Conservation (phyloP, 2,797 vertebrate species). For the Simalia tracyae region DNA sequence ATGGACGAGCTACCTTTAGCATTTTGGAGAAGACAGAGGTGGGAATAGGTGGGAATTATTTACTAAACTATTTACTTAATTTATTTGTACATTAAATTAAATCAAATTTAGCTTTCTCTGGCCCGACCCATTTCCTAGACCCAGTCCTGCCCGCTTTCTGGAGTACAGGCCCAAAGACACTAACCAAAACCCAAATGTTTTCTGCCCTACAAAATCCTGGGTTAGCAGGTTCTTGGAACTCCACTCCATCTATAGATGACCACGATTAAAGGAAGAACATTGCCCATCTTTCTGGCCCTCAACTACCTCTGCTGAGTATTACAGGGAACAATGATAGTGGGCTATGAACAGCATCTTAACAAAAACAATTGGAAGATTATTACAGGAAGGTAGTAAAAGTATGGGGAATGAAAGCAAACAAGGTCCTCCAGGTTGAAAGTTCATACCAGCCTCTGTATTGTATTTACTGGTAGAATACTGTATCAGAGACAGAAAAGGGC, state of each 20-base stretch:
- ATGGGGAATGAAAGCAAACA: background rate
- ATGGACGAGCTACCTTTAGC: background rate
- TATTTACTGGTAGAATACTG: background rate
- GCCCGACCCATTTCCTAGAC: too few relatives aligned
- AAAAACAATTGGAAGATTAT: background rate
- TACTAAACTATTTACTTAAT: too few relatives aligned
- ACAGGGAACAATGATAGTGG: background rate
- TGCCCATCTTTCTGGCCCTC: background rate
- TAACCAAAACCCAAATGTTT: too few relatives aligned
- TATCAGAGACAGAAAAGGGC: background rate
- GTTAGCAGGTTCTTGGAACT: too few relatives aligned
- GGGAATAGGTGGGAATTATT: too few relatives aligned
- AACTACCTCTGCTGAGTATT: background rate
- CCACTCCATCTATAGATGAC: background rate
- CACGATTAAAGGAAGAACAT: too few relatives aligned
- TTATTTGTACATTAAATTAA: too few relatives aligned
- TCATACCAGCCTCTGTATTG: background rate
- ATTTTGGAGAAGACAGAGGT: background rate
- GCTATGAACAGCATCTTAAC: background rate
- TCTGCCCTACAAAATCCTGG: too few relatives aligned
- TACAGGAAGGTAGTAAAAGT: background rate
- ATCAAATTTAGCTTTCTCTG: too few relatives aligned
- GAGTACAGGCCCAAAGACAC: too few relatives aligned
- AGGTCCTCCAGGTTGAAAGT: background rate
- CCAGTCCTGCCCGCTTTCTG: too few relatives aligned